These are phyloP conservation scores for Hesperophylax magnus DNA, from an alignment of 1,140 invertebrate species.

Conservation along the genomic window DNA sequence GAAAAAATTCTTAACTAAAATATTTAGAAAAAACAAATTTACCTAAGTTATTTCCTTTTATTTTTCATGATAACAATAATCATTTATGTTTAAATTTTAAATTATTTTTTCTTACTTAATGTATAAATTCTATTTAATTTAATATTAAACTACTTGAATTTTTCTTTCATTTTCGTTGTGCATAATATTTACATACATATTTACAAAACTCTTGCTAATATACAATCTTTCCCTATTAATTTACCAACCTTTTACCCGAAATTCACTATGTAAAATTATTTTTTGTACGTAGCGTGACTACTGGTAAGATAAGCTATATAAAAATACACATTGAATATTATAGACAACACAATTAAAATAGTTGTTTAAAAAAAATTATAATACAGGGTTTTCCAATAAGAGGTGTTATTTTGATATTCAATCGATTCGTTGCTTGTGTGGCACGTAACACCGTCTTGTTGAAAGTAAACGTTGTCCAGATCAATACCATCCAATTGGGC, in stretches of 20 bases:
- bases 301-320: neutral
- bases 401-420: too few species aligned
- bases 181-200: slow-evolving; percentile 19
- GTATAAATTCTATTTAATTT: neutral
- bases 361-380: too few species aligned
- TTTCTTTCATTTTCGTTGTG: neutral
- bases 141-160: neutral
- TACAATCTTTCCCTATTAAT: neutral
- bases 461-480: too few species aligned
- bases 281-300: neutral
- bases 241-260: neutral
- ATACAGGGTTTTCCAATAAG: too few species aligned
- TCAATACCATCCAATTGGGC: too few species aligned
- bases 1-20: neutral
- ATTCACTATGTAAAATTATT: neutral
- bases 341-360: neutral
- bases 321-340: neutral
- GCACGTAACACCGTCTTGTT: too few species aligned
- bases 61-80: too few species aligned
- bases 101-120: neutral
- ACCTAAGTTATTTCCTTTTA: neutral
- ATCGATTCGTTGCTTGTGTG: too few species aligned
- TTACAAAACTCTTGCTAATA: neutral
- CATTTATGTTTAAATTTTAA: too few species aligned
- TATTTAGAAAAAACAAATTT: neutral